Evolutionary conservation across 2,888 invertebrate genomes (phyloP), one percentile per base, ranked within the genome.

Genomic region (Holacanthella duospinosa): DNA sequence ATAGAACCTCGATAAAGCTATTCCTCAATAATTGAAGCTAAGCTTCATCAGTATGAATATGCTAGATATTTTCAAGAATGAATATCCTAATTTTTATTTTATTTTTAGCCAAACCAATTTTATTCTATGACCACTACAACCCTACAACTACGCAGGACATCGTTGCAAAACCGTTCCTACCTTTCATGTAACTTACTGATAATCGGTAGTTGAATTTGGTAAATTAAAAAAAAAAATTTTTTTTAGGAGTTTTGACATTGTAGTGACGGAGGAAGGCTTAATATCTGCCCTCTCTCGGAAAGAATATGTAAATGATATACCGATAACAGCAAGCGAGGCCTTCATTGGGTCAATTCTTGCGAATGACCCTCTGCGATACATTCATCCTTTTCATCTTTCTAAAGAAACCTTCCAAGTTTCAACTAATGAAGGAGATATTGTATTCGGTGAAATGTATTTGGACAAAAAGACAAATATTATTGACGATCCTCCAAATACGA

Each of bases 271-370:
- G 27, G 36, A 29, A 9, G 58, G 58, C 28, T 4, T 58, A 4
- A 29, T 58, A 3, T 58, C 58, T 12, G 27, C 28, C 12, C 29
- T 58, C 4, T 26, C 21, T 4, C 21, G 55, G 12, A 6, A 2
- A 3, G 9, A 21, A 12, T 9, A 12, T 19, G 2, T 6, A 9
- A 4, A 16, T 3, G 6, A 4, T 26, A 12, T 29, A 4, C 36
- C 29, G 21, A 25, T 4, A 4, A 25, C 26, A 4, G 6, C 19
- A 6, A 25, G 28, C 12, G 21, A 58, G 9, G 58, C 43, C 9
- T 25, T 58, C n/a, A 29, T 58, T 25, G 58, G 58, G 3, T 58
- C 58, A 6, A n/a, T 58, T 21, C 25, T 58, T 3, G 9, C 58
- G 4, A 29, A 58, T n/a, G 58, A 58, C 4, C 58, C 58, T 4